Evolutionary conservation across 2,797 vertebrate genomes (phyloP), one percentile per base, ranked within the genome.

Genomic region (Danio tinwini): DNA sequence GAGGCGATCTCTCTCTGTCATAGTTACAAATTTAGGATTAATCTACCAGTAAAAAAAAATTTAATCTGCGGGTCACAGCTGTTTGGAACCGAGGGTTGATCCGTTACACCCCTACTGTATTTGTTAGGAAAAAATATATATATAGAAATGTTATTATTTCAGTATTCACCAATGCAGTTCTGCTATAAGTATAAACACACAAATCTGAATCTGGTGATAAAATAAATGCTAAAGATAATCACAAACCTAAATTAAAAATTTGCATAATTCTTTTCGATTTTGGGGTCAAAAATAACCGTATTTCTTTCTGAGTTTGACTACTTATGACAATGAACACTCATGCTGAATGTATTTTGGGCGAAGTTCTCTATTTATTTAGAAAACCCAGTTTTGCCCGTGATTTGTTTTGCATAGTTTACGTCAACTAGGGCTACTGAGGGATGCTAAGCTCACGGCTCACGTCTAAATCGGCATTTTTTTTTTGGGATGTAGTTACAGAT

Each of bases 311-410:
- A 55, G 37, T 10, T 44, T 11, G 39, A 72, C 39, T 59, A 47
- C 53, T 40, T 64, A 58, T 62, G 45, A 72, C 67, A 53, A 67
- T 81, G 67, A 63, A 55, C 45, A n/a, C 42, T 81, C 67, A 69
- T 45, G 79, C 75, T 85, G 71, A 83, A 83, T 85, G 81, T 85
- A 81, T 83, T 84, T 79, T 62, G 72, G 62, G 75, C 45, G 37
- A 79, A 56, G 65, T 47, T 67, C n/a, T 75, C 78, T 0, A 39
- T 53, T 69, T 47, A 69, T 68, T 62, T 69, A 8, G 44, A 39
- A 68, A 58, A 78, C 50, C 45, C 55, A 44, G 52, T 47, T 76
- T 55, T 58, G 45, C 47, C 53, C 56, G 29, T 40, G 21, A 65
- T 76, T 76, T 71, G 74, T 68, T 68, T 69, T n/a, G 45, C 7